A percentile compares a stretch with the other conserved stretches of the same genome.
phyloP scores from a whole-genome alignment of 2,888 invertebrate species.

The Xanthorhoe designata region DNA sequence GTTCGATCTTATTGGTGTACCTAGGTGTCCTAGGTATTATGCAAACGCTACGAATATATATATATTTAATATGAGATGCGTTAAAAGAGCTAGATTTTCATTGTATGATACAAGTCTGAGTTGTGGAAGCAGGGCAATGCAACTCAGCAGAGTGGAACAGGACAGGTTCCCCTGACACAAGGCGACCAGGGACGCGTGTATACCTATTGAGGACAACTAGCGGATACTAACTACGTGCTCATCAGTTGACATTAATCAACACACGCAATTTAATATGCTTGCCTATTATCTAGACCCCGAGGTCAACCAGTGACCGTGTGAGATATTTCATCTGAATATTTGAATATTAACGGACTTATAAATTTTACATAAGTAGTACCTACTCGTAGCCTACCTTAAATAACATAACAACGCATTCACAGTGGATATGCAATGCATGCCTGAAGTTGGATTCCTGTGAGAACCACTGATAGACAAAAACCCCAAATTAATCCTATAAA shows the following conservation, averaged over 20 bases:
- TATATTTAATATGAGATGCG: not conserved
- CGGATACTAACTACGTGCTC: slow-evolving; percentile 60
- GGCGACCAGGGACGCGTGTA: slow-evolving; percentile 67
- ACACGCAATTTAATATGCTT: slow-evolving; percentile 48
- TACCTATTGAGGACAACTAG: slow-evolving; percentile 72
- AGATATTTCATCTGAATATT: slow-evolving; percentile 36
- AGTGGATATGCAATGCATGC: not conserved
- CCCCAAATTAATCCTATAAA: too few species aligned
- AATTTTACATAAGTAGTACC: too few species aligned
- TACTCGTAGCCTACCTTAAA: too few species aligned
- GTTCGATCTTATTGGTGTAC: slow-evolving; percentile 9
- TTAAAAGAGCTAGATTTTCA: slow-evolving; percentile 22
- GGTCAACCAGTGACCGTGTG: slow-evolving; percentile 38
- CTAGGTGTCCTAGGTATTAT: not conserved
- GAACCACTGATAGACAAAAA: too few species aligned
- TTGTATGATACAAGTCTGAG: slow-evolving; percentile 18
- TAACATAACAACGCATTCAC: not conserved
- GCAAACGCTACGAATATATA: not conserved
- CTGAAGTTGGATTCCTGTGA: not conserved
- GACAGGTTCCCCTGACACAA: slow-evolving; percentile 72
- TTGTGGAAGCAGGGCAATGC: slow-evolving; percentile 66
- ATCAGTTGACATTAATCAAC: slow-evolving; percentile 54
- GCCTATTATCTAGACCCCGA: slow-evolving; percentile 45
- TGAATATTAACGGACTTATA: slow-evolving; percentile 16
- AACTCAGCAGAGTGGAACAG: slow-evolving; percentile 74